Conservation (phyloP, 2,113 vertebrate species). For the Pseudopodoces humilis region DNA sequence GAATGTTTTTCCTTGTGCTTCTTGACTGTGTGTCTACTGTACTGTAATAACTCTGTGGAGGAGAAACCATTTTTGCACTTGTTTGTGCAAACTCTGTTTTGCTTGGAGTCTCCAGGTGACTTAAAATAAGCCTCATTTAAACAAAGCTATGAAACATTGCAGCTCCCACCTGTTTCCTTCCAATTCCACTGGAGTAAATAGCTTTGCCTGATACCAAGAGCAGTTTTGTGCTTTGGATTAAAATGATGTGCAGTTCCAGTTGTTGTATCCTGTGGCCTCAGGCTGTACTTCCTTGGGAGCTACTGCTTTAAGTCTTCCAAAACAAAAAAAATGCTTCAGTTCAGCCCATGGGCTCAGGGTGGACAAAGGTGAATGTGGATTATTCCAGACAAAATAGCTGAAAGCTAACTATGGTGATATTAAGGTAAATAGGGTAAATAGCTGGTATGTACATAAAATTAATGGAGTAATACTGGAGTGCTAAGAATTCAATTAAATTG, state of each 20-base stretch:
- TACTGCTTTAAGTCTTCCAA: background rate
- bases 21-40: background rate
- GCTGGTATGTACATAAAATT: background rate
- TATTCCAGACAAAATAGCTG: background rate
- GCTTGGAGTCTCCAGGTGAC: background rate
- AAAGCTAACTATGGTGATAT: background rate
- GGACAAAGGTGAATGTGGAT: background rate
- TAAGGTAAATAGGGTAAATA: background rate
- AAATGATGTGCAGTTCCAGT: background rate
- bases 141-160: background rate
- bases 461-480: background rate
- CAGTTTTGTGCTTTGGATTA: background rate
- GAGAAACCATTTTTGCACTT: background rate
- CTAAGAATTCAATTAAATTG: background rate
- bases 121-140: background rate
- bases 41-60: background rate
- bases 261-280: background rate
- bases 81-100: background rate
- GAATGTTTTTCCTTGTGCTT: background rate
- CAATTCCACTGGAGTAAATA: background rate
- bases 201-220: background rate
- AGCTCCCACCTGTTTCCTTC: background rate
- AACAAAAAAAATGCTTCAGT: background rate
- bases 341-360: background rate
- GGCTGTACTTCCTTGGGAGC: background rate